Evolutionary conservation across 2,113 vertebrate genomes (phyloP), one percentile per base, ranked within the genome.

Genomic region (Gavialis gangeticus): DNA sequence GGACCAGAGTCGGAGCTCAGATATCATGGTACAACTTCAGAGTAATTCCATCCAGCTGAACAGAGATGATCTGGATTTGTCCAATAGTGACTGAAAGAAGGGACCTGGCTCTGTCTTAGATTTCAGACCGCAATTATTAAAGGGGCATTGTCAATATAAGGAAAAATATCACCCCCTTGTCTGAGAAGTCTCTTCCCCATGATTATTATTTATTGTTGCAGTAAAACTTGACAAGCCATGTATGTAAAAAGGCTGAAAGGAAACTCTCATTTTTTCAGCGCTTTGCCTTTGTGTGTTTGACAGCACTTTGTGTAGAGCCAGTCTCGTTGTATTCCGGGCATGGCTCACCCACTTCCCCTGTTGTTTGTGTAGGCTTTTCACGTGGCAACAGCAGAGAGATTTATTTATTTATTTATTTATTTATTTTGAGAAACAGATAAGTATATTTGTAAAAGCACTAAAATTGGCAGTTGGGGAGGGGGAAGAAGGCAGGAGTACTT

Each of bases 361-460:
- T 85, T 95, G 92, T 95, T 97, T 95, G 95, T 95, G 96, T 95
- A 92, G 96, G 96, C 87, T 97, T 94, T 94, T 95, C 94, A 93
- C 96, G 96, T 96, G 93, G 94, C 95, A 97, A 95, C 94, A 3
- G 89, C 82, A 82, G 15, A 89, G 64, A 87, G 86, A 94, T 84
- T 37, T 5, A 37, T 37, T 37, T 5, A 37, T 37, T 37, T 27
- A 64, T 75, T 25, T 75, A 54, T 82, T 82, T 84, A 66, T 82
- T n/a, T 54, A 59, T 73, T 69, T 82, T 78, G 71, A 75, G 87
- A 75, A 18, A 87, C 75, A 24, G 93, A 83, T 55, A 89, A 94
- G 87, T 91, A 54, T 56, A 57, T 62, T 82, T 82, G 86, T 80
- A 84, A 92, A 96, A 96, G 62, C 91, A 90, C 25, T 85, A 30